These are phyloP conservation scores for Podargus strigoides DNA, from an alignment of 2,797 vertebrate genomes.

Conservation along the genomic window DNA sequence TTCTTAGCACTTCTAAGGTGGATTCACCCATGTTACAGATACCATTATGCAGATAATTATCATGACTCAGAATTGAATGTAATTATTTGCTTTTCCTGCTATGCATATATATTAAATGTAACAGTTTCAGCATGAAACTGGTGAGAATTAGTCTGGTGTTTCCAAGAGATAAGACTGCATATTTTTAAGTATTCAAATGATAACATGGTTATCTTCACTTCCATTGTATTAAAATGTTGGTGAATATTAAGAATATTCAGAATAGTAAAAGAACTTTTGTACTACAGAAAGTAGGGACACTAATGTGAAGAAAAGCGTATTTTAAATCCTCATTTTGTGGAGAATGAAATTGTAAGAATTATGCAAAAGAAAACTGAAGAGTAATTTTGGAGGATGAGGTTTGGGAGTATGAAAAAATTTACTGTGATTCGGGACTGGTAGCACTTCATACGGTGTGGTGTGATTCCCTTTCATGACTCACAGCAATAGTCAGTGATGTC, in stretches of 20 bases:
- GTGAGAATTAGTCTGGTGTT: neutral
- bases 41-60: neutral
- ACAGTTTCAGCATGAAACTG: neutral
- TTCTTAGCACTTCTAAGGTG: neutral
- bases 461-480: neutral
- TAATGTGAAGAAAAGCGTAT: neutral
- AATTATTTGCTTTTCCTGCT: neutral
- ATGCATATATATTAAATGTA: neutral
- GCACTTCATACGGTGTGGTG: accelerated
- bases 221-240: neutral
- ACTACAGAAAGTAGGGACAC: neutral
- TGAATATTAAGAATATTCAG: neutral
- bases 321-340: neutral
- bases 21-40: neutral
- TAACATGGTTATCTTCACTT: neutral
- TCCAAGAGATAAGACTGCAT: neutral
- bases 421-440: neutral
- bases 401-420: neutral
- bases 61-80: neutral
- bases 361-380: neutral
- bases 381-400: neutral
- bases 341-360: neutral
- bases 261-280: neutral
- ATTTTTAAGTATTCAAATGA: neutral
- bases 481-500: neutral